Base-by-base conservation (phyloP, 2,797 vertebrate species). In the Trachops cirrhosus region DNA sequence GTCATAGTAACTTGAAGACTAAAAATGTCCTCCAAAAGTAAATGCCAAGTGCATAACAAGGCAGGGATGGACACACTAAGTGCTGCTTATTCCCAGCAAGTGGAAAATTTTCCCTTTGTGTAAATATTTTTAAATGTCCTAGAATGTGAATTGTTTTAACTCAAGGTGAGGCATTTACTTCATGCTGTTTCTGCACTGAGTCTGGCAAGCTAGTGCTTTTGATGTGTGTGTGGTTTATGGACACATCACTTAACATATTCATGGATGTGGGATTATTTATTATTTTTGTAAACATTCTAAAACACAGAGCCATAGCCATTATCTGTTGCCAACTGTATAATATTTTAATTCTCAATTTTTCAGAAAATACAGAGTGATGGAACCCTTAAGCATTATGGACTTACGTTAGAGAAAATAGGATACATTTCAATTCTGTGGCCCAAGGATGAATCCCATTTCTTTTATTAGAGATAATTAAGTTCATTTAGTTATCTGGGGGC, bases 1-100 rank as follows among this genome's bases (percentile, higher is more conserved):
- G 32, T 44, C 92, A 46, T 84, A 62, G n/a, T 86, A 93, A 95
- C 3, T 71, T 71, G 34, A 86, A 96, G 71, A 80, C 50, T 91
- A 87, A 97, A 95, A 93, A 74, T 87, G 21, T 57, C 29, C 74
- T 37, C 83, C 62, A 37, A 85, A 89, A 95, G 62, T 78, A 97
- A 97, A 91, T 73, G 10, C 48, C 86, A 89, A 96, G 93, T 83
- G 70, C 57, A 78, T 78, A 70, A 24, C 9, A 68, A 93, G 11
- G 44, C 73, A 89, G 12, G 12, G 32, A 44, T 9, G 0, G 89
- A 77, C 64, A 44, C 19, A 18, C 3, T 46, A 83, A 85, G 48
- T 83, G 48, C 50, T 94, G 26, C 50, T 86, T 93, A 44, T 86
- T 86, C 54, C 52, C 86, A 85, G 29, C 12, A 3, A 11, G 18